Evolutionary conservation across 2,113 vertebrate genomes (phyloP), one percentile per base, ranked within the genome.

Genomic region (Oryzias curvinotus): DNA sequence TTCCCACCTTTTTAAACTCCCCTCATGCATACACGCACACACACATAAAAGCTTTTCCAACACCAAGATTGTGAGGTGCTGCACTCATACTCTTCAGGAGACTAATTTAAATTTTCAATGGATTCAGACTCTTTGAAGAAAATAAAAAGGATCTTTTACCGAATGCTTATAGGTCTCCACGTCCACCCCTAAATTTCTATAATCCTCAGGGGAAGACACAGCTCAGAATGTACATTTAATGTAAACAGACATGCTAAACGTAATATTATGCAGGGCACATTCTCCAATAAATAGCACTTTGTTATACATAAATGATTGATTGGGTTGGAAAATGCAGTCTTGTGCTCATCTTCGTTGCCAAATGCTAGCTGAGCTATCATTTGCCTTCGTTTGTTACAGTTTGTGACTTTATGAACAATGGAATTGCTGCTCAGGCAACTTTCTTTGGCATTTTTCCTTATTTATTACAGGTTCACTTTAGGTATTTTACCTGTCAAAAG

Each of bases 81-180:
- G 85, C 54, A 57, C 71, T 72, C 56, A 74, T 77, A 83, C 76
- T 87, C 78, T 68, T 68, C 62, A 68, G 28, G 70, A 63, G 75
- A 64, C 79, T 80, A 63, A 88, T 87, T 87, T 86, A 73, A 87
- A 89, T 73, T 82, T 83, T 79, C 80, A 84, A 82, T 83, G 78
- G 53, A 60, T 78, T 80, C 73, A 57, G 71, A 70, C 62, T 73
- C 57, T 81, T 82, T 75, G 65, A 77, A 36, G 51, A 76, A 73
- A 86, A 77, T 41, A 61, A 45, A 81, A 53, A 81, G 64, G 70
- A 65, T 54, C 67, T 58, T 80, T 76, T 52, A 57, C 57, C 66
- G 78, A 70, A 73, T 68, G 43, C 53, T 58, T 56, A 43, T 44
- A 64, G 64, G 61, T 57, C 55, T 16, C 3, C 56, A 50, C 58